Evolutionary conservation across 1,140 invertebrate genomes (phyloP).

Genomic region (Sitobion miscanthi): DNA sequence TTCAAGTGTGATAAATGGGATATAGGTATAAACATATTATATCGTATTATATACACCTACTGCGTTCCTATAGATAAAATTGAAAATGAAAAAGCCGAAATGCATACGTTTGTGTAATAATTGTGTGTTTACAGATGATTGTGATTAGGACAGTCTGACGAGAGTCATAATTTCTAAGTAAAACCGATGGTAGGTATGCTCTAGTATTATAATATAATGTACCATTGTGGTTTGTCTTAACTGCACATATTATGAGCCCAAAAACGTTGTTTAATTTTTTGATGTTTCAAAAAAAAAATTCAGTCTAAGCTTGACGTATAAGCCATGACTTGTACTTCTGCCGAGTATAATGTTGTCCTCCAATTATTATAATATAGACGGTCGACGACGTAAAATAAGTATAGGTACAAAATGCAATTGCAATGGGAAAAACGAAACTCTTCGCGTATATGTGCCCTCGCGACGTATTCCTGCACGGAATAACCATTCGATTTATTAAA

Average conservation of each 20-base stretch:
- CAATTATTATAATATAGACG: too few species aligned
- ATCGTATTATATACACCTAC: too few species aligned
- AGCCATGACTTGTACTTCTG: not conserved
- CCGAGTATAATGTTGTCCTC: not conserved
- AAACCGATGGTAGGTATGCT: not conserved
- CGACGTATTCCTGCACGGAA: not conserved
- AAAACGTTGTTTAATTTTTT: not conserved
- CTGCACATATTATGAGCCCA: not conserved
- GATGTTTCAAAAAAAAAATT: not conserved
- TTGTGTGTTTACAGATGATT: not conserved
- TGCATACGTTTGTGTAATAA: not conserved
- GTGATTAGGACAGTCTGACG: not conserved
- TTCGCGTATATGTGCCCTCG: not conserved
- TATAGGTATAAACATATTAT: not conserved
- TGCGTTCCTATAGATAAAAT: not conserved
- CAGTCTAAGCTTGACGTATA: not conserved
- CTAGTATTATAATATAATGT: too few species aligned
- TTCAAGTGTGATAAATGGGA: not conserved
- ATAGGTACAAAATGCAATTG: not conserved
- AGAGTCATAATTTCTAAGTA: not conserved
- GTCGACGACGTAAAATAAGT: not conserved
- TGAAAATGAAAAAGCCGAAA: not conserved
- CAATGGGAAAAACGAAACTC: not conserved
- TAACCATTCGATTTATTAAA: not conserved
- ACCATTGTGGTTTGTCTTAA: not conserved